Base-by-base conservation (phyloP, 1,140 invertebrate genomes). In the Penaeus japonicus region DNA sequence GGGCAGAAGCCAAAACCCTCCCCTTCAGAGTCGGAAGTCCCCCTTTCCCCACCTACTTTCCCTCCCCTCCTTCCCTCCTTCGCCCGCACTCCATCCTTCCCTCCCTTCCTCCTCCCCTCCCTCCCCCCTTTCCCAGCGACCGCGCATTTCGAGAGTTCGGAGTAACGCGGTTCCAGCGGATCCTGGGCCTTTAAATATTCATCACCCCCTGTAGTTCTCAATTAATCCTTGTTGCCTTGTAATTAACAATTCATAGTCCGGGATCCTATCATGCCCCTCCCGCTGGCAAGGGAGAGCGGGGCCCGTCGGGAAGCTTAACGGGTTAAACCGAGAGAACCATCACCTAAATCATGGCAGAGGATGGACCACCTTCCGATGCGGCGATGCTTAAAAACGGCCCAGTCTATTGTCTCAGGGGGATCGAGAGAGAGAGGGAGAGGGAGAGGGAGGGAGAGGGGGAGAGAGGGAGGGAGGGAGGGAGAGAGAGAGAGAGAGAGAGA, bases 171-270 rank as follows among this genome's bases (percentile, higher is more conserved):
- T 7, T n/a, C n/a, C 12, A 0, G 62, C 20, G 62, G 7, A 3
- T 54, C 53, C 47, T 24, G 24, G 0, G 4, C 5, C 39, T 85
- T 84, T 89, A 89, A 89, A 89, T 84, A 89, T 79, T 84, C 81
- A 78, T 47, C 59, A 55, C 85, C 87, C 87, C 87, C 87, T 82
- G 87, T 65, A 65, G 87, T 82, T 78, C 55, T 77, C 82, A 89
- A 89, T 89, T 89, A 89, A 89, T 89, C 87, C 87, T 89, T 89
- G 87, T 89, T 89, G 87, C 81, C 82, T 70, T 79, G 87, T 89
- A 89, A 89, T 89, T 89, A 89, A 89, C 81, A 89, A 89, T 89
- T 89, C 87, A 89, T 89, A 84, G 87, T 84, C 54, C 32, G 78
- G 87, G 82, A 84, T 89, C 70, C 82, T 89, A 89, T 89, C 87